Conservation (phyloP, 1,140 invertebrate genomes). For the Octopus sinensis region DNA sequence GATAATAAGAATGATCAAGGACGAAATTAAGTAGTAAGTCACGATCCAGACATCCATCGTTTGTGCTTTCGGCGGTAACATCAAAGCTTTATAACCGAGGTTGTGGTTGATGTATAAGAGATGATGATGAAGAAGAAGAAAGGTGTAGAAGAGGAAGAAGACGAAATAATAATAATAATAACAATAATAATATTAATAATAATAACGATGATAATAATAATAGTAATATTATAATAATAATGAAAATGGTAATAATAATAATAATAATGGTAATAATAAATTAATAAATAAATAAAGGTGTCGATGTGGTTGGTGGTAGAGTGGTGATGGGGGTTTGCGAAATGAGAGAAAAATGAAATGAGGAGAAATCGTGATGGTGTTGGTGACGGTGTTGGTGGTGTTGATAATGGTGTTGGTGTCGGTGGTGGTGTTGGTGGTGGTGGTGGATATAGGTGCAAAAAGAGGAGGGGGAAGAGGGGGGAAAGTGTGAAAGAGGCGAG, state of each 20-base stretch:
- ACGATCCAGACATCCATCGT: conserved; percentile 1
- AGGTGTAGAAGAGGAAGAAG: not conserved
- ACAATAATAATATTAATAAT: not conserved
- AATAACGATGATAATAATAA: not conserved
- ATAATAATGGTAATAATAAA: conserved; percentile 10
- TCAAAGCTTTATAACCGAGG: too few relatives aligned
- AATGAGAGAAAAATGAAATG: not conserved
- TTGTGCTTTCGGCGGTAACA: not conserved
- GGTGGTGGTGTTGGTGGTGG: too few relatives aligned
- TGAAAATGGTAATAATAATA: not conserved
- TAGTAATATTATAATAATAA: not conserved
- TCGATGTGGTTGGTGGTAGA: not conserved
- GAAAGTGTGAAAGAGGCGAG: not conserved
- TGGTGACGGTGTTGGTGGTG: not conserved
- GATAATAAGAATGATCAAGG: not conserved
- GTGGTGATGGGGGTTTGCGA: not conserved
- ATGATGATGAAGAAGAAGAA: not conserved
- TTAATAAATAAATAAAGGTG: not conserved
- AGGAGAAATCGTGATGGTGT: not conserved
- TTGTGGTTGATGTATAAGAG: not conserved
- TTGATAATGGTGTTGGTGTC: not conserved
- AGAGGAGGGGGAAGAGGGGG: not conserved
- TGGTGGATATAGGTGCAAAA: not conserved
- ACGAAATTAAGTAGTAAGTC: not conserved
- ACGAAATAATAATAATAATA: not conserved